These are phyloP conservation scores for Thyatira batis DNA, from an alignment of 2,888 invertebrate species.

Conservation along the genomic window DNA sequence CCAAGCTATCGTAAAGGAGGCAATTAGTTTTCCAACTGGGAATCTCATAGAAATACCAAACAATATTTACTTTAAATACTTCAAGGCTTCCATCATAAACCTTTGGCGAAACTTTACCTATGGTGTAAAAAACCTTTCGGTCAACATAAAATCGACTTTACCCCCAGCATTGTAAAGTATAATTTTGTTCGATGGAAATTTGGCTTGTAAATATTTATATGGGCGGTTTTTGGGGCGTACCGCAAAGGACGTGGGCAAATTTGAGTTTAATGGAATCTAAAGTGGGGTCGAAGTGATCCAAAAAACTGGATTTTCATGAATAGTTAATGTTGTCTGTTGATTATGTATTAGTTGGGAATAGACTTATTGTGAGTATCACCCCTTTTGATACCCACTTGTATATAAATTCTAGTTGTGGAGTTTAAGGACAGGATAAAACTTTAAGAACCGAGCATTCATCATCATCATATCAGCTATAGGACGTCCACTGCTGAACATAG, in stretches of 20 bases:
- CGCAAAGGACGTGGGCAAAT: constrained; percentile 53
- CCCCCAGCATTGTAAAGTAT: constrained; percentile 39
- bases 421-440: too few species aligned
- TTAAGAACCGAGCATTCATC: too few species aligned
- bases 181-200: constrained; percentile 46
- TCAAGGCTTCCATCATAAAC: neutral
- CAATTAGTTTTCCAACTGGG: neutral
- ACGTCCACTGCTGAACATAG: too few species aligned
- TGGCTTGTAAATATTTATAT: constrained; percentile 56
- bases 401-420: too few species aligned
- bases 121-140: neutral
- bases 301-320: constrained; percentile 42
- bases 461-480: too few species aligned
- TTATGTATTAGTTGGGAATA: constrained; percentile 3
- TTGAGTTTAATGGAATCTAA: constrained; percentile 55
- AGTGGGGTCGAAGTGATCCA: constrained; percentile 38
- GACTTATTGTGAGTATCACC: neutral
- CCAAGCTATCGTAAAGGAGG: too few species aligned
- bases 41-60: neutral
- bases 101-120: constrained; percentile 1
- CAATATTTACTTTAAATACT: neutral
- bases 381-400: too few species aligned
- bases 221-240: constrained; percentile 40
- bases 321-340: constrained; percentile 41
- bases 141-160: constrained; percentile 33